phyloP scores from a whole-genome alignment of 2,888 invertebrate species.

The Metellina segmentata region DNA sequence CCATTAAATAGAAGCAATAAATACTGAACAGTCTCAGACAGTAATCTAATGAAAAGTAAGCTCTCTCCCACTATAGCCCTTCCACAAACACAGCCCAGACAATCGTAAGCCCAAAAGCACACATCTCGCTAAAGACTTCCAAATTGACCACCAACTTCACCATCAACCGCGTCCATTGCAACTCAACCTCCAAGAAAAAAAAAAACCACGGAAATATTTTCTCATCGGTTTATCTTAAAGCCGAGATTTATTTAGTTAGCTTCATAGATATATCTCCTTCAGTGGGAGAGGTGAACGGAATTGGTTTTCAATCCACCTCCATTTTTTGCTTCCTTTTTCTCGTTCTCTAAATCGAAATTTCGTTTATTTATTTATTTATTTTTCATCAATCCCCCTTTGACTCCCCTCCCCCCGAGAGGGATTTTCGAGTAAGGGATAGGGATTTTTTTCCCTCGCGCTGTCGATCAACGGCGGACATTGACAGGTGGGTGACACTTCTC shows the following conservation, averaged over 20 bases:
- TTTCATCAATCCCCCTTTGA: slow-evolving; percentile 31
- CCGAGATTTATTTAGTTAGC: slow-evolving; percentile 68
- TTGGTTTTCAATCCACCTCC: slow-evolving; percentile 54
- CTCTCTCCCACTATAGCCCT: neutral
- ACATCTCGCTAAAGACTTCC: neutral
- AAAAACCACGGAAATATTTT: neutral
- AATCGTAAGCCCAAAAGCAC: neutral
- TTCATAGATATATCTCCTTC: slow-evolving; percentile 46
- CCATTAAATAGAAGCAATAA: neutral
- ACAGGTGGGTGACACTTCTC: slow-evolving; percentile 58
- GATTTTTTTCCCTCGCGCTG: neutral
- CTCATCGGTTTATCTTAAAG: slow-evolving; percentile 42
- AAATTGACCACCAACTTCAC: neutral
- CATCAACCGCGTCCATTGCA: no score
- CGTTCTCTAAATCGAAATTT: slow-evolving; percentile 64
- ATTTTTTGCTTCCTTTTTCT: slow-evolving; percentile 11
- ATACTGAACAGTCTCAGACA: neutral
- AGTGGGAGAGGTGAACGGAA: slow-evolving; percentile 24
- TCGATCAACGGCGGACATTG: slow-evolving; percentile 48
- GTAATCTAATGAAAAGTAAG: neutral
- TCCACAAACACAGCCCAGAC: neutral
- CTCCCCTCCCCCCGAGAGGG: neutral
- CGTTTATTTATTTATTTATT: slow-evolving; percentile 57
- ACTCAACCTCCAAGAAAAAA: neutral
- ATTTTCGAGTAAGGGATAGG: no score